A percentile compares a stretch with the other conserved stretches of the same genome.
Conservation (phyloP, 1,140 invertebrate genomes). For the Melitaea cinxia region DNA sequence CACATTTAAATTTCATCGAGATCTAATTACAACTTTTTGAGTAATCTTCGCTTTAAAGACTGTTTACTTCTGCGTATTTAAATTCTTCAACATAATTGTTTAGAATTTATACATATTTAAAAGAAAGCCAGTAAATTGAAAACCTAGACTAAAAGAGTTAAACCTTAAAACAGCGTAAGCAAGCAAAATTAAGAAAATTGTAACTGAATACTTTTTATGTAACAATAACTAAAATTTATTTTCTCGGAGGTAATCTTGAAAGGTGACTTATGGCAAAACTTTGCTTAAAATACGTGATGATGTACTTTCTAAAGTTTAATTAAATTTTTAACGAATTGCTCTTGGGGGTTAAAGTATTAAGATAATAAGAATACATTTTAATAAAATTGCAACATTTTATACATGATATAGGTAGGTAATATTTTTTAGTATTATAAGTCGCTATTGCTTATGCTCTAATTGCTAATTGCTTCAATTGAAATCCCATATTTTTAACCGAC, state of each 20-base stretch:
- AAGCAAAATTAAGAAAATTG: slow-evolving; percentile 13
- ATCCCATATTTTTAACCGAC: too few species aligned
- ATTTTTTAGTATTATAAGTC: too few species aligned
- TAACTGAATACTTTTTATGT: slow-evolving; percentile 26
- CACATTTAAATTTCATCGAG: too few species aligned
- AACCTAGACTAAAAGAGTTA: slow-evolving; percentile 15
- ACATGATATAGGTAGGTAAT: too few species aligned
- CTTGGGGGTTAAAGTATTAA: slow-evolving; percentile 12
- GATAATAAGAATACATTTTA: slow-evolving; percentile 14
- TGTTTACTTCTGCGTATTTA: too few species aligned
- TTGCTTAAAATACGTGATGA: slow-evolving; percentile 37
- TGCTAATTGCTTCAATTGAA: too few species aligned
- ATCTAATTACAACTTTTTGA: too few species aligned
- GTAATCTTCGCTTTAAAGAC: too few species aligned
- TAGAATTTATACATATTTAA: too few species aligned
- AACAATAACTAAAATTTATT: slow-evolving; percentile 36
- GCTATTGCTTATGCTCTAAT: too few species aligned
- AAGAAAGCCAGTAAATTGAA: not conserved
- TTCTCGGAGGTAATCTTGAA: slow-evolving; percentile 38
- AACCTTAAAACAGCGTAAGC: slow-evolving; percentile 26
- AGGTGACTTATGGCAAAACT: slow-evolving; percentile 58
- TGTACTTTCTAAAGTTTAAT: slow-evolving; percentile 62
- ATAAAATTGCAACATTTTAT: not conserved
- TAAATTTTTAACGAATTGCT: slow-evolving; percentile 56
- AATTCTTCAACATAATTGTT: too few species aligned